A percentile compares a stretch with the other conserved stretches of the same genome.
Conservation (phyloP, 2,888 invertebrate genomes). For the Tipula helvola region DNA sequence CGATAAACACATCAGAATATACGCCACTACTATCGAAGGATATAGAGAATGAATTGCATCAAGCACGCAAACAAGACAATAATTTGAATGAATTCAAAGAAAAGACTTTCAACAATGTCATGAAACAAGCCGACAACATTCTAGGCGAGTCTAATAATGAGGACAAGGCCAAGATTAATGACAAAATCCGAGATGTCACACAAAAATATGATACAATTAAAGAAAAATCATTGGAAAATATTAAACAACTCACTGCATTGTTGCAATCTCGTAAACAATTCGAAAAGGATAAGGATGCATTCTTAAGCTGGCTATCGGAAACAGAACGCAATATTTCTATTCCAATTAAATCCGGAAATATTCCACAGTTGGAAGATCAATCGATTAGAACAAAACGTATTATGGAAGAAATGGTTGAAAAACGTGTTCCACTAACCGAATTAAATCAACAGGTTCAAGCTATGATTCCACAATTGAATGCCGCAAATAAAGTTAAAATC, state of each 20-base stretch:
- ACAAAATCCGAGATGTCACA: conserved; percentile 52
- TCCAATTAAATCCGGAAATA: conserved; percentile 65
- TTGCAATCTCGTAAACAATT: conserved; percentile 67
- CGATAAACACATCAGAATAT: conserved; percentile 58
- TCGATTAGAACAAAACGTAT: conserved; percentile 72
- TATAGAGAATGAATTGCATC: conserved; percentile 69
- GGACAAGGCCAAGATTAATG: conserved; percentile 51
- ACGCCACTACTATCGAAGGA: conserved; percentile 67
- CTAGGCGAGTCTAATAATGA: conserved; percentile 69
- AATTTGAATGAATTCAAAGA: conserved; percentile 70
- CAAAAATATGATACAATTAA: conserved; percentile 60
- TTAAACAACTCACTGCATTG: conserved; percentile 56
- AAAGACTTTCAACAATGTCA: conserved; percentile 57
- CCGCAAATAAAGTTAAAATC: conserved; percentile 72
- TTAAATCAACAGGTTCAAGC: conserved; percentile 69
- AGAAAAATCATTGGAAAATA: conserved; percentile 58
- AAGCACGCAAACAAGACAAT: conserved; percentile 59
- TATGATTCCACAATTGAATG: conserved; percentile 65
- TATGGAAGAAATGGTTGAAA: conserved; percentile 56
- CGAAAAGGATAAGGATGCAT: conserved; percentile 67
- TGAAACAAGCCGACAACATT: conserved; percentile 63
- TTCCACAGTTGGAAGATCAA: conserved; percentile 78
- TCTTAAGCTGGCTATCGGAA: conserved; percentile 81
- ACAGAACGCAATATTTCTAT: conserved; percentile 76
- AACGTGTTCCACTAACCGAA: conserved; percentile 58